Evolutionary conservation across 2,888 invertebrate species (phyloP).

Genomic region (Drosophila siamana): DNA sequence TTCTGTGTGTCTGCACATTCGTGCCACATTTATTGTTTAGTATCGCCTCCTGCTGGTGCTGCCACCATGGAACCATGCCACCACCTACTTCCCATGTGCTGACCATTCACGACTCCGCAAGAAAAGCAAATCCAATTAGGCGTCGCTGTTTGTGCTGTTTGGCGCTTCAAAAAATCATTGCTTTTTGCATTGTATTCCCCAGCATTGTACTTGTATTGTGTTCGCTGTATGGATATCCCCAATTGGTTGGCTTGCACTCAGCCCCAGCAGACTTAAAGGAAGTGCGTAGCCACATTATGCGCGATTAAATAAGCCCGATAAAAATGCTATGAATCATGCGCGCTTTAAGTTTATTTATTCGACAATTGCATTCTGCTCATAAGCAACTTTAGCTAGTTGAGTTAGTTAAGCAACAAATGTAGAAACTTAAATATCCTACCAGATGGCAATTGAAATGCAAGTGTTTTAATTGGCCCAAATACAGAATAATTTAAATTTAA

Average conservation of each 20-base stretch:
- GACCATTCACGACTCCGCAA: slow-evolving; percentile 43
- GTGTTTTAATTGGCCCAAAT: too few species aligned
- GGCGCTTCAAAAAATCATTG: slow-evolving; percentile 61
- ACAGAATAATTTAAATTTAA: too few species aligned
- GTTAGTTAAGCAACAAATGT: neutral
- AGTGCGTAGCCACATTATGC: slow-evolving; percentile 40
- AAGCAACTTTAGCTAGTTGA: slow-evolving; percentile 12
- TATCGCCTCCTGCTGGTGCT: slow-evolving; percentile 38
- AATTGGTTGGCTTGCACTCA: slow-evolving; percentile 39
- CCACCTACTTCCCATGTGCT: slow-evolving; percentile 40
- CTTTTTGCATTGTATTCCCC: slow-evolving; percentile 30
- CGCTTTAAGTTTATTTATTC: slow-evolving; percentile 56
- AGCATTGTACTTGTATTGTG: slow-evolving; percentile 12
- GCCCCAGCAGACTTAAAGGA: slow-evolving; percentile 38
- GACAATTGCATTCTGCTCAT: slow-evolving; percentile 54
- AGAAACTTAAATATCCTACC: neutral
- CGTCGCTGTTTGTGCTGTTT: slow-evolving; percentile 55
- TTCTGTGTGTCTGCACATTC: slow-evolving; percentile 39
- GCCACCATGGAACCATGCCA: slow-evolving; percentile 1
- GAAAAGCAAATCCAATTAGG: slow-evolving; percentile 62
- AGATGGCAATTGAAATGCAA: neutral
- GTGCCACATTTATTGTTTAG: slow-evolving; percentile 72
- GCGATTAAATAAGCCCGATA: slow-evolving; percentile 42
- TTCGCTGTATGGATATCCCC: slow-evolving; percentile 8
- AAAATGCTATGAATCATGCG: slow-evolving; percentile 55